phyloP scores from a whole-genome alignment of 2,888 invertebrate species.

The Dryobota labecula region DNA sequence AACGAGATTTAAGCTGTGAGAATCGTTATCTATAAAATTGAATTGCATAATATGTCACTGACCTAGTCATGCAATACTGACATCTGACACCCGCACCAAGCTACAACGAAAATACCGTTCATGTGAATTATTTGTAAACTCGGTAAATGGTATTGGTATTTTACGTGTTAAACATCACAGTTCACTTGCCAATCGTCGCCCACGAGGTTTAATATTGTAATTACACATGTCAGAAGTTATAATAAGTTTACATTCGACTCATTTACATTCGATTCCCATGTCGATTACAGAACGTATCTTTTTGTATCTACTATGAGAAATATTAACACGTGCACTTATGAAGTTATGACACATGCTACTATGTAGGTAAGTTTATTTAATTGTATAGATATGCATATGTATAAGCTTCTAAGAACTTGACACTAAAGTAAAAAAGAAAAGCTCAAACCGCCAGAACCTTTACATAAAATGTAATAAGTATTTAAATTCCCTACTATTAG shows the following conservation, averaged over 20 bases:
- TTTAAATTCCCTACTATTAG: background rate
- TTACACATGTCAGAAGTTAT: constrained; percentile 41
- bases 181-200: constrained; percentile 25
- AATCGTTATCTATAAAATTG: no score
- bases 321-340: constrained; percentile 13
- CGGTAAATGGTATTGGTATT: constrained; percentile 2
- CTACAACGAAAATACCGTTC: no score
- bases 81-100: no score
- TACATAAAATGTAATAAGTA: constrained; percentile 1
- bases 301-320: constrained; percentile 9
- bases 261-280: constrained; percentile 50
- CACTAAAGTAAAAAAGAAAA: background rate
- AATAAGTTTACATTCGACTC: constrained; percentile 49
- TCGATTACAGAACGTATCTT: constrained; percentile 32
- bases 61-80: no score
- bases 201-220: constrained; percentile 24
- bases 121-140: background rate
- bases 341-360: background rate
- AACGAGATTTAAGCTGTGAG: no score
- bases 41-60: no score
- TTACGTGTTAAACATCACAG: constrained; percentile 16
- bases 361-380: background rate
- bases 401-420: background rate
- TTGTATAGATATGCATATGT: no score
- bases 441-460: background rate